Evolutionary conservation across 2,113 vertebrate genomes (phyloP).

Genomic region (Podarcis raffonei): DNA sequence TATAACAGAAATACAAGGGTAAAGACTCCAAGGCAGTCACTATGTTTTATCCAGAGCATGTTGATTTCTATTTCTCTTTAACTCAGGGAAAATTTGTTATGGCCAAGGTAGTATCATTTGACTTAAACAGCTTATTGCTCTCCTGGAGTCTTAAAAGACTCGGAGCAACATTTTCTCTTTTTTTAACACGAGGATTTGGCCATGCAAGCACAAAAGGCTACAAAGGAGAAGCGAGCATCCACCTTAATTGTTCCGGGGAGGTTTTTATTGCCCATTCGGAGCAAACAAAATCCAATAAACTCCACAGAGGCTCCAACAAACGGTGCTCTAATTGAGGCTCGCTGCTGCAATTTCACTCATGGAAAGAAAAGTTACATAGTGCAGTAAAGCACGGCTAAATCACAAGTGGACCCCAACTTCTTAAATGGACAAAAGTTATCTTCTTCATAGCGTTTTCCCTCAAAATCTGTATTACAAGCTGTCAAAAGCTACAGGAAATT

Average conservation of each 20-base stretch:
- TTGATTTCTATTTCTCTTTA: no score
- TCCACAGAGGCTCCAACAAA: conserved; percentile 1
- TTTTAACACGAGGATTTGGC: neutral
- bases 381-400: conserved; percentile 30
- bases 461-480: conserved; percentile 1
- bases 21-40: no score
- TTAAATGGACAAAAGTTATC: conserved; percentile 40
- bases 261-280: conserved; percentile 29
- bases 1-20: no score
- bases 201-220: conserved; percentile 3
- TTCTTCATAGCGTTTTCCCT: neutral
- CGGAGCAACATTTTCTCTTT: conserved; percentile 14
- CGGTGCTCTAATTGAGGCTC: conserved; percentile 21
- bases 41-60: no score
- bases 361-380: conserved; percentile 42
- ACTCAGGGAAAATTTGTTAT: no score
- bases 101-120: no score
- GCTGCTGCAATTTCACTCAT: conserved; percentile 31
- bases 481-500: conserved; percentile 26
- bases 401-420: conserved; percentile 8
- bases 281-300: conserved; percentile 37
- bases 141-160: neutral
- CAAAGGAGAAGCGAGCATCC: neutral
- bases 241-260: conserved; percentile 35
- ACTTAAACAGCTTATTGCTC: neutral